Evolutionary conservation across 2,888 invertebrate genomes (phyloP).

Genomic region (Cataglyphis albicans): DNA sequence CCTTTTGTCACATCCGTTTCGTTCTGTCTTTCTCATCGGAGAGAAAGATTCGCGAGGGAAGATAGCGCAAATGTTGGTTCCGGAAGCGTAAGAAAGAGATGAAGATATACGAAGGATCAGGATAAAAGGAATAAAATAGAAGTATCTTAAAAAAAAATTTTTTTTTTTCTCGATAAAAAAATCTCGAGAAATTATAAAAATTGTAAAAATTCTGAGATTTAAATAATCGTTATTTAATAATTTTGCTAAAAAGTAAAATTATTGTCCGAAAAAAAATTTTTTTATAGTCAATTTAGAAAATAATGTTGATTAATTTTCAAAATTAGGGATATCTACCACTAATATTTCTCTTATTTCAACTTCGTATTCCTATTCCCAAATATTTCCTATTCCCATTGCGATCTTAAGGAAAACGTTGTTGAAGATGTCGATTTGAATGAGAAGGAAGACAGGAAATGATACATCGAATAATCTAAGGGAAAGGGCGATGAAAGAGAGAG

Average conservation of each 20-base stretch:
- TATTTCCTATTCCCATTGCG: conserved; percentile 41
- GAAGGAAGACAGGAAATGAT: conserved; percentile 37
- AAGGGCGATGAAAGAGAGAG: background rate
- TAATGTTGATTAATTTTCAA: background rate
- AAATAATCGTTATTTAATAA: conserved; percentile 2
- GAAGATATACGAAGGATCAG: background rate
- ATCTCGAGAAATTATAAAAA: background rate
- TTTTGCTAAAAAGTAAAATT: background rate
- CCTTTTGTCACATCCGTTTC: conserved; percentile 30
- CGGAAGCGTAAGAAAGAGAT: too few species aligned
- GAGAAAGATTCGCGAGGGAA: conserved; percentile 18
- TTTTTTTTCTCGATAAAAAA: background rate
- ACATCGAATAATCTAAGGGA: background rate
- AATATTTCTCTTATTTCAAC: conserved; percentile 13
- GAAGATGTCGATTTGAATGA: conserved; percentile 9
- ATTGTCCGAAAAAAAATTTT: background rate
- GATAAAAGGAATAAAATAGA: background rate
- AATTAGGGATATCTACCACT: background rate
- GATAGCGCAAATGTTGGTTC: too few species aligned
- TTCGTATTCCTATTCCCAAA: background rate
- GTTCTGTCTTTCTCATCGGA: conserved; percentile 11
- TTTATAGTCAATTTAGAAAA: conserved; percentile 19
- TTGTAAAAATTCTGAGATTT: background rate
- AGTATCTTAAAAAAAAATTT: background rate
- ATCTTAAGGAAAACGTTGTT: conserved; percentile 19